Conservation (phyloP, 2,888 invertebrate genomes). For the Zygaena filipendulae region DNA sequence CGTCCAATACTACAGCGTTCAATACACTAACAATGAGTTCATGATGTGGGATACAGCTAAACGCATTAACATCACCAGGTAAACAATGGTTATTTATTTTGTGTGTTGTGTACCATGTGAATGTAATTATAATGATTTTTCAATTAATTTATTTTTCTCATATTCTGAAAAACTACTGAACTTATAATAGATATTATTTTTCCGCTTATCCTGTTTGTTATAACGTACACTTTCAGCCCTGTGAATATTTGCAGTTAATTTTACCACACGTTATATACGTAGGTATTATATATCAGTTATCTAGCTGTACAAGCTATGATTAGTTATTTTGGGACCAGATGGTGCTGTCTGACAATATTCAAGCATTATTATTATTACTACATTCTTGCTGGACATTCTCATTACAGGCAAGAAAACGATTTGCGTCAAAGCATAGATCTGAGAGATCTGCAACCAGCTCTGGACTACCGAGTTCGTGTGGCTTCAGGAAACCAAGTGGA, state of each 20-base stretch:
- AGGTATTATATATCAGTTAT: no score
- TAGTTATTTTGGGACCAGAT: no score
- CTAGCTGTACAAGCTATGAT: no score
- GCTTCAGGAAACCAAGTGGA: conserved; percentile 59
- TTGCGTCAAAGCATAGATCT: conserved; percentile 46
- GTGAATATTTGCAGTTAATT: no score
- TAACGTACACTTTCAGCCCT: no score
- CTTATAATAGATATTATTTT: conserved; percentile 1
- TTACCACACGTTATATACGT: no score
- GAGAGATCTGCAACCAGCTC: conserved; percentile 43
- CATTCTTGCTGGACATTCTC: no score
- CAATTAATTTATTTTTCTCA: no score
- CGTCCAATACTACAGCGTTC: conserved; percentile 51
- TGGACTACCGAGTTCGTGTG: conserved; percentile 48
- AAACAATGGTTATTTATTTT: conserved; percentile 2
- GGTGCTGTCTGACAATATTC: no score
- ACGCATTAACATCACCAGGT: conserved; percentile 52
- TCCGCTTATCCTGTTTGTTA: no score
- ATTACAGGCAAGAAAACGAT: conserved; percentile 41
- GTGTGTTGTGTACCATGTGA: background rate
- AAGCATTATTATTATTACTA: no score
- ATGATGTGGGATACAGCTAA: conserved; percentile 51
- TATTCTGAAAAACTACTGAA: background rate
- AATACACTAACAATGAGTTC: conserved; percentile 44
- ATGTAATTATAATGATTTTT: no score